A percentile compares a stretch with the other conserved stretches of the same genome.
Evolutionary conservation across 1,140 invertebrate genomes (phyloP).

Genomic region (Drosophila tropicalis): DNA sequence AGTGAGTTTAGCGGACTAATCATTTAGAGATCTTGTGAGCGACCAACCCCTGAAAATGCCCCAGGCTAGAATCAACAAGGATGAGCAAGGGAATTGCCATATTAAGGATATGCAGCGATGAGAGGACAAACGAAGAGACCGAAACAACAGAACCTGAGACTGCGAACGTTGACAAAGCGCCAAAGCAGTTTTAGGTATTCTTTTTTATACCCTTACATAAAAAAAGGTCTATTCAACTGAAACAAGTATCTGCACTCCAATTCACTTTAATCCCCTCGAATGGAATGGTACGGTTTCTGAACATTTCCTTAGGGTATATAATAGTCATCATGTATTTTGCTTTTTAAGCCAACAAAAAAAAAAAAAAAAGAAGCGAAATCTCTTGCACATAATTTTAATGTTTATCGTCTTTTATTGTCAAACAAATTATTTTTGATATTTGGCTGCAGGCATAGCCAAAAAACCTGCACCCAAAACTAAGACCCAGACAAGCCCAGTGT

Average conservation of each 20-base stretch:
- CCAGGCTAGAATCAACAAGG: conserved; percentile 55
- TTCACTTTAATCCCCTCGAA: background rate
- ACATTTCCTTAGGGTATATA: conserved; percentile 10
- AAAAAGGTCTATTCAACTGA: background rate
- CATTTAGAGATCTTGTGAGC: conserved; percentile 58
- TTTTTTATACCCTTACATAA: background rate
- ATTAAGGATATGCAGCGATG: conserved; percentile 41
- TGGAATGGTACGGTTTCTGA: background rate
- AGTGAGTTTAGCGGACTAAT: conserved; percentile 76
- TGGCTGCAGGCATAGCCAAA: conserved; percentile 64
- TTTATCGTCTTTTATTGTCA: conserved; percentile 83
- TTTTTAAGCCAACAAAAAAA: conserved; percentile 16
- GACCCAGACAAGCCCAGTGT: background rate
- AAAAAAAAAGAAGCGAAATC: conserved; percentile 50
- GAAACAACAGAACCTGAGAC: conserved; percentile 3
- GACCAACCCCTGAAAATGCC: conserved; percentile 28
- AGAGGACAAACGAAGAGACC: background rate
- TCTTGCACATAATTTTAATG: conserved; percentile 82
- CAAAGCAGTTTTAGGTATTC: conserved; percentile 20
- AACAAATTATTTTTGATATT: conserved; percentile 83
- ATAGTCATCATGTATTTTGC: background rate
- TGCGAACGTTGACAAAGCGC: conserved; percentile 48
- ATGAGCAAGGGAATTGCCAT: conserved; percentile 24
- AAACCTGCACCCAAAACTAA: conserved; percentile 11
- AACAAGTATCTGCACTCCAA: background rate